These are phyloP conservation scores for Morone chrysops DNA, from an alignment of 2,113 vertebrate species.

Conservation along the genomic window DNA sequence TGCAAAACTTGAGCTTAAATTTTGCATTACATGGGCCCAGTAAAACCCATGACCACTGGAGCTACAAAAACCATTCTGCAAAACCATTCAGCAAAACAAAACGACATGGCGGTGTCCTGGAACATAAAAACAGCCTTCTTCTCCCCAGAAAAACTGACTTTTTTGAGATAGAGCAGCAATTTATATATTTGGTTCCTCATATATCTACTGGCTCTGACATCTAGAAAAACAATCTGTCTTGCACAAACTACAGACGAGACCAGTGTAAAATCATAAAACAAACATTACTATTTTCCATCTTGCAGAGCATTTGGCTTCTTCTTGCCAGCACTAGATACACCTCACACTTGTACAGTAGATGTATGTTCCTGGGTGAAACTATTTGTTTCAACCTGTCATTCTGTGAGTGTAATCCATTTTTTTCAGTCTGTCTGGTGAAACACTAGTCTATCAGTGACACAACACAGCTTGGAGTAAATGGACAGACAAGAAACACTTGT, in stretches of 20 bases:
- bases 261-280: constrained; percentile 45
- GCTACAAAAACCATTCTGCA: background rate
- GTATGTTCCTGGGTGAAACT: constrained; percentile 41
- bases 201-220: constrained; percentile 34
- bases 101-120: background rate
- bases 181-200: constrained; percentile 10
- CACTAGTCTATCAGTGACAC: constrained; percentile 67
- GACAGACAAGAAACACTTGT: constrained; percentile 41
- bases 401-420: constrained; percentile 58
- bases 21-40: background rate
- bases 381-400: constrained; percentile 66
- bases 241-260: constrained; percentile 31
- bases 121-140: constrained; percentile 21
- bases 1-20: background rate
- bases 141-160: background rate
- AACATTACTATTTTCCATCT: constrained; percentile 51
- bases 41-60: background rate
- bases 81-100: constrained; percentile 2
- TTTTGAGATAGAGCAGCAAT: constrained; percentile 30
- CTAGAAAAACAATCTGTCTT: constrained; percentile 44
- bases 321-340: constrained; percentile 28
- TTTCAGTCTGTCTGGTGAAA: constrained; percentile 56
- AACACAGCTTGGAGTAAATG: constrained; percentile 60
- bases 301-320: constrained; percentile 38
- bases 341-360: constrained; percentile 60